phyloP scores from a whole-genome alignment of 1,140 invertebrate species.

The Protaetia brevitarsis region DNA sequence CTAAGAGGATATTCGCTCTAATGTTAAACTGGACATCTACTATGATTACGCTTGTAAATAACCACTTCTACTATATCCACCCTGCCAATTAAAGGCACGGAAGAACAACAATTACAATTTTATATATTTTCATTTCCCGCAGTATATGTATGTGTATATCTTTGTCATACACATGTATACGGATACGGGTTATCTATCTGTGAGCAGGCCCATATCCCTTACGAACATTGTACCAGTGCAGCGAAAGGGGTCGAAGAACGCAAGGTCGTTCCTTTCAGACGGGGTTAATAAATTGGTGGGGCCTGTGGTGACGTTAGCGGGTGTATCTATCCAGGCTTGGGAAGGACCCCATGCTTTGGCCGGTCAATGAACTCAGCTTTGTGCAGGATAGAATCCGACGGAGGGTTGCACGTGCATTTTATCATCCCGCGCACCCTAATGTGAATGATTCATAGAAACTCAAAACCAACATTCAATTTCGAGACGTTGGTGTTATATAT shows the following conservation, averaged over 20 bases:
- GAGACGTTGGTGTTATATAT: too few species aligned
- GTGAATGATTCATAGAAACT: background rate
- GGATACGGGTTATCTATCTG: too few species aligned
- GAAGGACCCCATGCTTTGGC: background rate
- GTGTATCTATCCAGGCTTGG: background rate
- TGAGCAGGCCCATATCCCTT: background rate
- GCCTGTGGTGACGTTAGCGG: background rate
- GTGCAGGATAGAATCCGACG: background rate
- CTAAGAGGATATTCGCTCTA: too few species aligned
- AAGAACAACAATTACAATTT: too few species aligned
- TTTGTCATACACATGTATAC: too few species aligned
- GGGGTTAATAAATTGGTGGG: constrained; percentile 13
- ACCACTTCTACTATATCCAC: too few species aligned
- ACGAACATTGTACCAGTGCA: background rate
- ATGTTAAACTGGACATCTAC: too few species aligned
- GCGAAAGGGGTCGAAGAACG: background rate
- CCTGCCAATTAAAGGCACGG: too few species aligned
- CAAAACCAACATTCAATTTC: too few species aligned
- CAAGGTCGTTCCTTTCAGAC: constrained; percentile 7
- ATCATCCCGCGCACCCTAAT: background rate
- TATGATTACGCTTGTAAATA: too few species aligned
- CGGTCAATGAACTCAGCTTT: constrained; percentile 2
- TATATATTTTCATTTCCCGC: too few species aligned
- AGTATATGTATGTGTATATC: too few species aligned
- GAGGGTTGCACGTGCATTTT: background rate